phyloP scores from a whole-genome alignment of 2,113 vertebrate genomes.

The Crotalus viridis region DNA sequence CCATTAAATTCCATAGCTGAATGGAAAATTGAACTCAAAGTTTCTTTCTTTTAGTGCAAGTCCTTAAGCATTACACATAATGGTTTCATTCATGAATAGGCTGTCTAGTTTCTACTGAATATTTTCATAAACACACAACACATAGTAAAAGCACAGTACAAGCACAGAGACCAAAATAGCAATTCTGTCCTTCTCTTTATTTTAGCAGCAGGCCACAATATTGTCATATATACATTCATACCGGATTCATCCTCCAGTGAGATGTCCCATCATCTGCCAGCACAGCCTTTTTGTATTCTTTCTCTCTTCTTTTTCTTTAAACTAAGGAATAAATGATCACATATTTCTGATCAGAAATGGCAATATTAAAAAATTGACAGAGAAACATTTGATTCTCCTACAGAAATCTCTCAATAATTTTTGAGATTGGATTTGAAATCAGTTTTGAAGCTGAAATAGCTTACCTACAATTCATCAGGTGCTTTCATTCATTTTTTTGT shows the following conservation, averaged over 20 bases:
- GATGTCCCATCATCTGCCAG: background rate
- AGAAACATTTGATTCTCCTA: background rate
- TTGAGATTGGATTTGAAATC: background rate
- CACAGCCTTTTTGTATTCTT: background rate
- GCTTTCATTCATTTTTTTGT: background rate
- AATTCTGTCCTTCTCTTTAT: background rate
- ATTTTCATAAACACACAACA: background rate
- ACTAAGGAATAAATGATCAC: background rate
- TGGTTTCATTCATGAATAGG: background rate
- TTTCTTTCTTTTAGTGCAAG: background rate
- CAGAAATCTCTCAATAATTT: background rate
- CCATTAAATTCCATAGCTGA: background rate
- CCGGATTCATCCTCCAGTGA: background rate
- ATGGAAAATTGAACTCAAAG: background rate
- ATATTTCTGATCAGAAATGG: background rate
- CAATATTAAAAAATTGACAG: background rate
- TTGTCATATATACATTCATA: background rate
- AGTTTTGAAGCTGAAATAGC: background rate
- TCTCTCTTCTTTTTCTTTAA: background rate
- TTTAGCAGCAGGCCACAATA: background rate
- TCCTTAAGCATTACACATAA: background rate
- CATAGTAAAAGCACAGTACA: background rate
- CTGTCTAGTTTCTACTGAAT: background rate
- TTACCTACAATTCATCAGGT: background rate
- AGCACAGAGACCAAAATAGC: background rate